Evolutionary conservation across 2,888 invertebrate genomes (phyloP), one percentile per base, ranked within the genome.

Genomic region (Synergus laeviventris): DNA sequence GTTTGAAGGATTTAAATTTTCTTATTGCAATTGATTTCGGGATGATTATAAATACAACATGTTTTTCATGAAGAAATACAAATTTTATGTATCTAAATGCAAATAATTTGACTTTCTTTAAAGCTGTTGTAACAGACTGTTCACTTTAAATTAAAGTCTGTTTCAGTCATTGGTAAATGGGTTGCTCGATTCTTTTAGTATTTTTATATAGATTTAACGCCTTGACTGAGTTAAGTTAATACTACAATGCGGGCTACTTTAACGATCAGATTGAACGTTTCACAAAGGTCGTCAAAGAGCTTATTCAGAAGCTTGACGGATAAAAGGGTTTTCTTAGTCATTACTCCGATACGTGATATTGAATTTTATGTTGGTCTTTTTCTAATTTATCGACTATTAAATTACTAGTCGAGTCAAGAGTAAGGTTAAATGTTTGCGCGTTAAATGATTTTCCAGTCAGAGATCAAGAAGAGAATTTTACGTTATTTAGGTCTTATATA

Each of bases 321-420:
- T 66, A 66, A 66, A 66, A 66, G 66, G 66, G 42, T 21, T 66
- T 66, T 66, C 66, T 66, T 66, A 42, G 45, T 66, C 66, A 45
- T 66, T 66, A 24, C 42, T n/a, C 45, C 14, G 66, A 66, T 66
- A 66, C 42, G 66, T 66, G 66, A 66, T 66, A 66, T 66, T 66
- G 66, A 66, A 66, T 66, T 66, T 66, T 66, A 45, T 45, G 42
- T 42, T 66, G 45, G 66, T 45, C 45, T 66, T 66, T 66, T 66
- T 66, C 31, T 66, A 66, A 66, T 66, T 66, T 66, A 66, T 66
- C 66, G 66, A 66, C 66, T 66, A 66, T 66, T 66, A 66, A 66
- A 45, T 42, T 45, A 31, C 16, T 45, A 66, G 66, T 66, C 66
- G 24, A 66, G 9, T 54, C 54, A 3, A 18, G 18, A 18, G 9